Evolutionary conservation across 1,140 invertebrate genomes (phyloP).

Genomic region (Bombyx mandarina): DNA sequence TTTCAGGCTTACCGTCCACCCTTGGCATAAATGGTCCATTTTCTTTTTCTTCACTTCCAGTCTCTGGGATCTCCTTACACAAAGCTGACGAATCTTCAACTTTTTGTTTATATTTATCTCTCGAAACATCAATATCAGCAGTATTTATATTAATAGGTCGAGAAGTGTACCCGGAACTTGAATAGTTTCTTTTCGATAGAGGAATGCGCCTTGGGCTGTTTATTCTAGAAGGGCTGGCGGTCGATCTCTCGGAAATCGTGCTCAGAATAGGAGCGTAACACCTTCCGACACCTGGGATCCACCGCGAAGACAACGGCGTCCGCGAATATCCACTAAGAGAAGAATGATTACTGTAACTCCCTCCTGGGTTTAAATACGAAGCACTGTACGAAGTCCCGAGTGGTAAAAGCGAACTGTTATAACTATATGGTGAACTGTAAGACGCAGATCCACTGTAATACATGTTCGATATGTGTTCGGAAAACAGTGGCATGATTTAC

Average conservation of each 20-base stretch:
- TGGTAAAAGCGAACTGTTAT: constrained; percentile 41
- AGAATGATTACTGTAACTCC: constrained; percentile 73
- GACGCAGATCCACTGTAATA: constrained; percentile 69
- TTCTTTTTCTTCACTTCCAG: constrained; percentile 21
- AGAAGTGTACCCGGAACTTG: constrained; percentile 64
- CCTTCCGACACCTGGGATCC: constrained; percentile 44
- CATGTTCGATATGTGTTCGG: constrained; percentile 71
- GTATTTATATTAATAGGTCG: constrained; percentile 81
- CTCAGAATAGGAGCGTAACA: constrained; percentile 80
- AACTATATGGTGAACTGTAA: constrained; percentile 44
- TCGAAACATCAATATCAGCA: constrained; percentile 85
- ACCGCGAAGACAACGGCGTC: constrained; percentile 44
- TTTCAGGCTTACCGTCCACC: constrained; percentile 54
- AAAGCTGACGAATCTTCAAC: constrained; percentile 7
- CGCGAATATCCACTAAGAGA: constrained; percentile 65
- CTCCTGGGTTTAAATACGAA: constrained; percentile 61
- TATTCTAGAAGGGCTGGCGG: constrained; percentile 50
- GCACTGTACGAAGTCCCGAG: constrained; percentile 60
- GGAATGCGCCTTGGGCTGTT: constrained; percentile 54
- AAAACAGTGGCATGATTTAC: constrained; percentile 72
- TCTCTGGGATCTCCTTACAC: not conserved
- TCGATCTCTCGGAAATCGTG: constrained; percentile 78
- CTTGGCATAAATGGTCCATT: constrained; percentile 44
- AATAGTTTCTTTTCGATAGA: constrained; percentile 39
- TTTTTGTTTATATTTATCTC: constrained; percentile 71